Evolutionary conservation across 2,888 invertebrate genomes (phyloP).

Genomic region (Crepidodera aurea): DNA sequence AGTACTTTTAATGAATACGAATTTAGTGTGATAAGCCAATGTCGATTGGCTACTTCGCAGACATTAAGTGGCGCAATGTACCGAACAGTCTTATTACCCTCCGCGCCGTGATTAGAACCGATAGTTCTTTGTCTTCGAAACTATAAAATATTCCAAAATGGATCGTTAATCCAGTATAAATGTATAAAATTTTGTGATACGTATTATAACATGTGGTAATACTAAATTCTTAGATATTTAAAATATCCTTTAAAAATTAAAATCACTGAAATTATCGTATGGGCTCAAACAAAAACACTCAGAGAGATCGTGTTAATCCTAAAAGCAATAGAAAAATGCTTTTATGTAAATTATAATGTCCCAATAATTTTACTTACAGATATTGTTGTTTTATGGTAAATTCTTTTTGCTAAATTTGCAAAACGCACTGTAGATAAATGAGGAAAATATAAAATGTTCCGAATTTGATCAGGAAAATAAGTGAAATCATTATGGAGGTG

Average conservation of each 20-base stretch:
- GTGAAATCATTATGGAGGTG: conserved; percentile 27
- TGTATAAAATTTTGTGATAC: background rate
- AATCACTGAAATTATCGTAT: too few relatives aligned
- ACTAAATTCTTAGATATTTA: too few relatives aligned
- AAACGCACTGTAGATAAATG: too few relatives aligned
- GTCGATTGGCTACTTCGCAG: conserved; percentile 31
- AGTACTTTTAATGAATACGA: conserved; percentile 35
- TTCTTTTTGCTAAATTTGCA: too few relatives aligned
- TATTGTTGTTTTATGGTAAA: too few relatives aligned
- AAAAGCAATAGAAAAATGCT: too few relatives aligned
- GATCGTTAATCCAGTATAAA: background rate
- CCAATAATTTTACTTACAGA: too few relatives aligned
- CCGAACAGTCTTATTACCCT: conserved; percentile 26
- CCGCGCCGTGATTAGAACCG: conserved; percentile 19
- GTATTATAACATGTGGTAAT: too few relatives aligned
- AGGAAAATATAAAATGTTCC: conserved; percentile 3
- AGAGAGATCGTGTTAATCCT: too few relatives aligned
- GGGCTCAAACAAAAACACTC: too few relatives aligned
- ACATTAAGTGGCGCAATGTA: conserved; percentile 31
- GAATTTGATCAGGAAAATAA: conserved; percentile 6
- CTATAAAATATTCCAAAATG: conserved; percentile 4
- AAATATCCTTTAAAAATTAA: too few relatives aligned
- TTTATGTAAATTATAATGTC: too few relatives aligned
- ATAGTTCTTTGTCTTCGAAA: conserved; percentile 11
- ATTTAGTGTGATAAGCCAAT: conserved; percentile 32